Evolutionary conservation across 2,113 vertebrate species (phyloP), one percentile per base, ranked within the genome.

Genomic region (Dinomys branickii): DNA sequence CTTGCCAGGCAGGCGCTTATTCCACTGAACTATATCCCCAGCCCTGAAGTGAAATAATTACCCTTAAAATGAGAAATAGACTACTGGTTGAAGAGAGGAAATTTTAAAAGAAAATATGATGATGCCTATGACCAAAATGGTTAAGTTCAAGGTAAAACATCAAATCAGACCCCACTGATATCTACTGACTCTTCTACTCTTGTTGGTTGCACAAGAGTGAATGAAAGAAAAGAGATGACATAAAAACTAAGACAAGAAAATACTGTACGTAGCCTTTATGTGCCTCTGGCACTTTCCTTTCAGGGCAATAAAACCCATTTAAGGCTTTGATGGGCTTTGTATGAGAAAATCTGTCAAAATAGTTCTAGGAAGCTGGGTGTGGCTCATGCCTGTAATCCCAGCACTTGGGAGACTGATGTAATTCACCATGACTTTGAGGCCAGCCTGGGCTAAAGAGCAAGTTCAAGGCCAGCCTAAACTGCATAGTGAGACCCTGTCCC

Each of bases 141-240:
- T 90, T 6, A 38, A 86, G 35, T 30, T 90, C 63, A 96, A 86
- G 71, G 61, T 54, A n/a, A 93, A 93, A 73, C 86, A 85, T 78
- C 22, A 26, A 85, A 86, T 50, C 80, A 80, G 71, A 52, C n/a
- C 50, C 17, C 16, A 41, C 7, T 81, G 20, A 16, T 30, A 47
- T 5, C 58, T 26, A 67, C 7, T 65, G 28, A 77, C 35, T 33
- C 56, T 90, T 95, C 47, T 86, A 77, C 41, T n/a, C 38, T 35
- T 80, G 0, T 26, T 90, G 71, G 19, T 35, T 75, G 28, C 13
- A 82, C 56, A 86, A 47, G 20, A 81, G 44, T 38, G 33, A 63
- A n/a, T 14, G 30, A 94, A 80, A 91, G 50, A 67, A 80, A 56
- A 50, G 14, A 14, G 44, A 67, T 78, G 20, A 58, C 38, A n/a